Base-by-base conservation (phyloP, 2,888 invertebrate species). In the Drosophila macrospina region DNA sequence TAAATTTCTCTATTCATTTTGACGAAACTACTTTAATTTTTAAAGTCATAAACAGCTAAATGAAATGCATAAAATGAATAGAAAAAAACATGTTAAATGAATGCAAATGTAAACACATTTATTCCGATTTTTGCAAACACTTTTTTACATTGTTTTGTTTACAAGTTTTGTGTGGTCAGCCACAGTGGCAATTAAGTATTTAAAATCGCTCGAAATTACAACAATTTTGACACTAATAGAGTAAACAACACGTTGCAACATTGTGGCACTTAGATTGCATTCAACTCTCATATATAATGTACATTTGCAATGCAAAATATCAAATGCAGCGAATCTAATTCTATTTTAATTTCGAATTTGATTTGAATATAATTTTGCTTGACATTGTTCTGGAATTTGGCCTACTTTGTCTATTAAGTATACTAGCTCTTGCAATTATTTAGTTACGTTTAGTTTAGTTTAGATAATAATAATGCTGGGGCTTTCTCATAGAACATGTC, bases 161-260 rank as follows among this genome's bases (percentile, higher is more conserved):
- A 54, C 52, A 54, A 41, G 52, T 30, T 54, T 42, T 54, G 7
- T 54, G 52, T 41, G 52, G 52, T 41, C 16, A 13, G 10, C 41
- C 41, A 10, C 52, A 20, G 10, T 52, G 28, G 16, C 39, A 52
- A 52, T 41, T 30, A 30, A 28, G 51, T 6, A 16, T 28, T 39
- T 15, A n/a, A 37, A 51, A 16, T 20, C 32, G 4, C 20, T 32
- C n/a, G n/a, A 54, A 24, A n/a, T 13, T 13, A 41, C 52, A 52
- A 41, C 52, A 32, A 20, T 41, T 41, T 41, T 41, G n/a, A 41
- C 52, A 41, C 41, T 32, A 20, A 30, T 16, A 20, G 28, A 39
- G 28, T 52, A 16, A n/a, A 5, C 37, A 39, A 41, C 39, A 41
- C 5, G n/a, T 16, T 13, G 11, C 28, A 16, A 37, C n/a, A 28